Evolutionary conservation across 64 coral and sea anemone species (phyloP).

Genomic region (Montipora capricornis): DNA sequence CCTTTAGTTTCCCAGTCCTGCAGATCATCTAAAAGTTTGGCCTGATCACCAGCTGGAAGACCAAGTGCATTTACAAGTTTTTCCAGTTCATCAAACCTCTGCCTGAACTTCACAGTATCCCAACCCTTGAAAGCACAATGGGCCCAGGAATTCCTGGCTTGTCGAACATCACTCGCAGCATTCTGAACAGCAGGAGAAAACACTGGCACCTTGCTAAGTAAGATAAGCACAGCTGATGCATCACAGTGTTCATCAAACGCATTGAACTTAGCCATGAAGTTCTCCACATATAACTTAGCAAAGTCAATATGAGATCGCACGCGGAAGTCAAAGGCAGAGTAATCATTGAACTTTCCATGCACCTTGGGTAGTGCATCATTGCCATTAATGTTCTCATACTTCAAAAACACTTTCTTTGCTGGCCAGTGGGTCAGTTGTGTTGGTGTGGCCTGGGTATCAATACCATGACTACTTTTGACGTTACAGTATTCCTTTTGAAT

Average conservation of each 20-base stretch:
- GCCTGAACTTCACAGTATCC: neutral
- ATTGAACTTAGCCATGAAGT: conserved; percentile 35
- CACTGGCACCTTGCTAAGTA: too few relatives aligned
- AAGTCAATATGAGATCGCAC: conserved; percentile 41
- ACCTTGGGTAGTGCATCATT: conserved; percentile 13
- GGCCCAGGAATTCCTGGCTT: too few relatives aligned
- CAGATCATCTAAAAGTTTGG: neutral
- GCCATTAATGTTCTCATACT: conserved; percentile 41
- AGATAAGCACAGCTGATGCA: neutral
- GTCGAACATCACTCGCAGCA: too few relatives aligned
- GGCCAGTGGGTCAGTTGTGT: neutral
- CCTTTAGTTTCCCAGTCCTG: neutral
- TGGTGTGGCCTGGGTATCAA: conserved; percentile 5
- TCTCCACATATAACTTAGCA: conserved; percentile 51
- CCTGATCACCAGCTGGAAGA: neutral
- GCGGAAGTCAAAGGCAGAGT: conserved; percentile 6
- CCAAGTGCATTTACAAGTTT: neutral
- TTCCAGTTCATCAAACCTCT: neutral
- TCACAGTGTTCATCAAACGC: conserved; percentile 45
- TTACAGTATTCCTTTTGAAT: too few relatives aligned
- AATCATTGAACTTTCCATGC: conserved; percentile 20
- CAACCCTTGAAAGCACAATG: neutral
- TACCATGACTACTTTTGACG: neutral
- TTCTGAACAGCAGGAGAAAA: too few relatives aligned
- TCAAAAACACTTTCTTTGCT: neutral